phyloP scores from a whole-genome alignment of 2,888 invertebrate genomes.

The Dendrolimus houi region DNA sequence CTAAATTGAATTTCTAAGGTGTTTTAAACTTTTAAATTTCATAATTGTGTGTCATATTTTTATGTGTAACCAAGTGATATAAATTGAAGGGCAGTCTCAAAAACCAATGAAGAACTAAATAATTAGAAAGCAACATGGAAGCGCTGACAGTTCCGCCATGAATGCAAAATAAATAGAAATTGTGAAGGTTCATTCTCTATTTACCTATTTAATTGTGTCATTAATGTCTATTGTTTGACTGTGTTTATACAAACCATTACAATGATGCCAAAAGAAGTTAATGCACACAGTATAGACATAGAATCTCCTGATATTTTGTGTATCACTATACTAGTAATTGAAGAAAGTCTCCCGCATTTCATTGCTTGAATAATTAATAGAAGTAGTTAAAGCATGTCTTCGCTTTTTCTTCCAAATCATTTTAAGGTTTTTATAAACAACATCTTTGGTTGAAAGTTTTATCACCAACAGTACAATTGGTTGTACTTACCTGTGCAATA shows the following conservation, averaged over 20 bases:
- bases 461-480: too few species aligned
- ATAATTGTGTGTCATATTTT: background rate
- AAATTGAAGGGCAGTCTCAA: background rate
- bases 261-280: too few species aligned
- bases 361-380: background rate
- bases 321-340: constrained; percentile 4
- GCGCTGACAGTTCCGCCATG: constrained; percentile 78
- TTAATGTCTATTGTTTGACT: constrained; percentile 6
- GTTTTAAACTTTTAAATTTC: constrained; percentile 13
- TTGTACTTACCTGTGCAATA: too few species aligned
- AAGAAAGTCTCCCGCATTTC: constrained; percentile 37
- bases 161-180: constrained; percentile 77
- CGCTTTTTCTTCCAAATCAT: too few species aligned
- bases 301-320: too few species aligned
- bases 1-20: constrained; percentile 19
- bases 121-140: constrained; percentile 77
- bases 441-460: too few species aligned
- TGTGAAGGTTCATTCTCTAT: constrained; percentile 51
- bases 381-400: too few species aligned
- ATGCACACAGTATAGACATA: too few species aligned
- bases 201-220: constrained; percentile 13
- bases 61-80: background rate
- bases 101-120: constrained; percentile 18
- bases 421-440: too few species aligned
- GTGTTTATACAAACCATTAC: too few species aligned